phyloP scores from a whole-genome alignment of 1,140 invertebrate species.

The Brachionus koreanus region DNA sequence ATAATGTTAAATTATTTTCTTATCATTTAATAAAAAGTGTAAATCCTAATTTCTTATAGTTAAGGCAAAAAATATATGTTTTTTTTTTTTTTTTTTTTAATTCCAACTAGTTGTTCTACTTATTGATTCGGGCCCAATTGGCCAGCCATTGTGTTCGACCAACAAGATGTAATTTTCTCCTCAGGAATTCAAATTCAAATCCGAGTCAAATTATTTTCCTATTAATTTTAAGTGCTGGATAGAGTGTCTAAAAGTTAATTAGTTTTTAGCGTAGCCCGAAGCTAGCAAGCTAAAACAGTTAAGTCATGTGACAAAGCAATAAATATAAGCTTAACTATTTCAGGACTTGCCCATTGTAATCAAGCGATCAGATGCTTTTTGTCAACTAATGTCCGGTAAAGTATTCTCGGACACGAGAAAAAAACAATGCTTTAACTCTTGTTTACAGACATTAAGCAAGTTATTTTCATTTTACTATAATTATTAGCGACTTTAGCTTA shows the following conservation, averaged over 20 bases:
- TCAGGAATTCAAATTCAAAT: not conserved
- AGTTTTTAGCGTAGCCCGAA: not conserved
- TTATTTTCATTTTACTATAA: not conserved
- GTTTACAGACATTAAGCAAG: not conserved
- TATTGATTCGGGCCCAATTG: not conserved
- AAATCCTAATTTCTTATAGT: not conserved
- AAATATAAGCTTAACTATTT: not conserved
- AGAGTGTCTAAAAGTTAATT: slow-evolving; percentile 2
- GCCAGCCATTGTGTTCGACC: not conserved
- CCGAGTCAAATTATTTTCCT: not conserved
- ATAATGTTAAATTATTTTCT: not conserved
- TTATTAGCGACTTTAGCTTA: not conserved
- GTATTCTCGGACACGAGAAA: not conserved
- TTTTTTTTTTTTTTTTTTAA: too few relatives aligned
- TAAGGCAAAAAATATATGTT: not conserved
- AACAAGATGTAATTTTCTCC: not conserved
- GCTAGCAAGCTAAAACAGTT: not conserved
- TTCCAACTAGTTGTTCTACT: not conserved
- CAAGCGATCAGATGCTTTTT: not conserved
- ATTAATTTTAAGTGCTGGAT: not conserved
- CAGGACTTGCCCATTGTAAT: not conserved
- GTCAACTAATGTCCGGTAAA: not conserved
- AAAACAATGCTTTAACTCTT: not conserved
- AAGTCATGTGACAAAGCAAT: not conserved
- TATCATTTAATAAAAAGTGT: not conserved